Percentiles rank a stretch among this genome's conserved stretches.
phyloP scores from a whole-genome alignment of 2,113 vertebrate species.

The Perognathus longimembris region DNA sequence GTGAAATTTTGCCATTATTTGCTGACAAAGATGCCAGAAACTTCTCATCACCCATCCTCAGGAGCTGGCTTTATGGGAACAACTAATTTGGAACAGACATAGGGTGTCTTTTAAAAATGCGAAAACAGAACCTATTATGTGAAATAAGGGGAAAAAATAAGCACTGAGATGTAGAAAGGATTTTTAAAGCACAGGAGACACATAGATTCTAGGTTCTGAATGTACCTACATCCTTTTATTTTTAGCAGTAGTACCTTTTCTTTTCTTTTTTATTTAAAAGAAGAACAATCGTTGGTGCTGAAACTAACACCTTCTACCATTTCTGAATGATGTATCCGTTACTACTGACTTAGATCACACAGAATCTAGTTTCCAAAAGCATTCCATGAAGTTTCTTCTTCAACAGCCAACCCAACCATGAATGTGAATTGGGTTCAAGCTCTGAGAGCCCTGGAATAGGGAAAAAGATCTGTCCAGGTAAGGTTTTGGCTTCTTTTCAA shows the following conservation, averaged over 20 bases:
- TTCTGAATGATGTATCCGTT: constrained; percentile 70
- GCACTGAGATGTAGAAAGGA: constrained; percentile 38
- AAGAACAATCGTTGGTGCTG: constrained; percentile 51
- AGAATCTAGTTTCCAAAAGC: constrained; percentile 72
- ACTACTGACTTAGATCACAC: constrained; percentile 50
- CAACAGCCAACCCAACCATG: not conserved
- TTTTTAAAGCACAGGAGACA: constrained; percentile 17
- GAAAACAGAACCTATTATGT: constrained; percentile 53
- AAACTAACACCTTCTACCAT: not conserved
- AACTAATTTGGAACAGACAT: constrained; percentile 51
- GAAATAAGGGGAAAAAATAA: not conserved
- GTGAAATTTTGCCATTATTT: not conserved
- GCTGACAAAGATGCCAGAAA: not conserved
- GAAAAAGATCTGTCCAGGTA: not conserved
- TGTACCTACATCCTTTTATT: not conserved
- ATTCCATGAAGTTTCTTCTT: constrained; percentile 44
- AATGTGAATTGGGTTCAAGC: not conserved
- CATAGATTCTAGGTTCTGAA: not conserved
- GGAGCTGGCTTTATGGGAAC: constrained; percentile 48
- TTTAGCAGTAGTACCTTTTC: constrained; percentile 58
- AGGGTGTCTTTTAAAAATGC: constrained; percentile 41
- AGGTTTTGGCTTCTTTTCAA: constrained; percentile 20
- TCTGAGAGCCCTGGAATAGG: constrained; percentile 68
- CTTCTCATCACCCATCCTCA: not conserved
- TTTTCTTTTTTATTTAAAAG: constrained; percentile 20